A percentile compares a stretch with the other conserved stretches of the same genome.
These are phyloP conservation scores for Oophaga sylvatica DNA, from an alignment of 2,797 vertebrate genomes.

Conservation along the genomic window DNA sequence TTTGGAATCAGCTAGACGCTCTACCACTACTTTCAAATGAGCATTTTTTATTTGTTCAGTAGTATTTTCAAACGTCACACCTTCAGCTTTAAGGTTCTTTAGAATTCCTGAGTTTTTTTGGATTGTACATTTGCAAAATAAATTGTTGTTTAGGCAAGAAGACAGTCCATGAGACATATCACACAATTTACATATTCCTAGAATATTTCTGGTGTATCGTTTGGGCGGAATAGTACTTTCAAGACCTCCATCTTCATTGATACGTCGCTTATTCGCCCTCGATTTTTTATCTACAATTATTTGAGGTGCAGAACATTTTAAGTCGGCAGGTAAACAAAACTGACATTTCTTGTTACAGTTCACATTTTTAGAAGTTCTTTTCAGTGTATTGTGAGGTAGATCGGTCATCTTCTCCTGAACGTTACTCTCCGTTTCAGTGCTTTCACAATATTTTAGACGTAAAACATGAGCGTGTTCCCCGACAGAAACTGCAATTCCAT, in stretches of 20 bases:
- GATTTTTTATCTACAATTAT: conserved; percentile 57
- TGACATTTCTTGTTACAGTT: conserved; percentile 31
- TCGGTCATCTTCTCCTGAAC: conserved; percentile 66
- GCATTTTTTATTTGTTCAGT: conserved; percentile 73
- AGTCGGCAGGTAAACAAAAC: conserved; percentile 60
- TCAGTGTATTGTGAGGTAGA: conserved; percentile 71
- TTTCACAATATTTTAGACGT: conserved; percentile 67
- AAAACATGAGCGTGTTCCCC: conserved; percentile 64
- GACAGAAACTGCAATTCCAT: conserved; percentile 63
- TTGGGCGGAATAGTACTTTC: conserved; percentile 61
- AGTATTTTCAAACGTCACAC: conserved; percentile 66
- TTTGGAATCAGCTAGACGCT: conserved; percentile 77
- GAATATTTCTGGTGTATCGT: conserved; percentile 66
- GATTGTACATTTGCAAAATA: conserved; percentile 69
- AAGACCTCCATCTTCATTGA: conserved; percentile 49
- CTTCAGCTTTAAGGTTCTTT: conserved; percentile 67
- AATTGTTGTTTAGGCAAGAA: conserved; percentile 87
- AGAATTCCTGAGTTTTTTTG: conserved; percentile 66
- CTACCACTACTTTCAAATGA: conserved; percentile 76
- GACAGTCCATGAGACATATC: conserved; percentile 88
- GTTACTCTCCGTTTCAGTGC: conserved; percentile 53
- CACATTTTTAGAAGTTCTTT: conserved; percentile 68
- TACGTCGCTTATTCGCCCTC: conserved; percentile 40
- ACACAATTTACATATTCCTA: conserved; percentile 80
- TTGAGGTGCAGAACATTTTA: conserved; percentile 59